Percentiles rank a stretch among this genome's conserved stretches.
phyloP scores from a whole-genome alignment of 1,140 invertebrate species.

The Lasioglossum baleicum region DNA sequence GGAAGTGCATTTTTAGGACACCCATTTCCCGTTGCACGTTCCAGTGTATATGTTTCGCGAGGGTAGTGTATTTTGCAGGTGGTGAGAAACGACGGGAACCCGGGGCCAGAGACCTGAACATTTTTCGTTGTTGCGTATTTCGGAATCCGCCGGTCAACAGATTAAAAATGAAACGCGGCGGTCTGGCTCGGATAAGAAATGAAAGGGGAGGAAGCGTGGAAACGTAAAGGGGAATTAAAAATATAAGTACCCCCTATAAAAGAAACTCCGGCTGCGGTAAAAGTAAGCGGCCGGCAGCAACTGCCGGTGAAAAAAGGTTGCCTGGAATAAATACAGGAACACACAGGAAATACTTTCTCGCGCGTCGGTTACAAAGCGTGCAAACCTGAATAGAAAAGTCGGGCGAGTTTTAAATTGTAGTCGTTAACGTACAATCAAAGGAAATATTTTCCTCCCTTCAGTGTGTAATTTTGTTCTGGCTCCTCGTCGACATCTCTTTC shows the following conservation, averaged over 20 bases:
- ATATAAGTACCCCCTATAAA: slow-evolving; percentile 37
- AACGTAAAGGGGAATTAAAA: slow-evolving; percentile 40
- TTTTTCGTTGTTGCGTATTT: slow-evolving; percentile 23
- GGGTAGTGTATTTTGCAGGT: too few relatives aligned
- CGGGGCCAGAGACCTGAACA: slow-evolving; percentile 2
- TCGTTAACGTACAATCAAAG: slow-evolving; percentile 8
- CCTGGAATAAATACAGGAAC: slow-evolving; percentile 27
- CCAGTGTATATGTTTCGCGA: background rate
- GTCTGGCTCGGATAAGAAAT: slow-evolving; percentile 1
- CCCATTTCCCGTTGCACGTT: too few relatives aligned
- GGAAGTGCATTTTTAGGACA: too few relatives aligned
- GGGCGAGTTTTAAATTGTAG: slow-evolving; percentile 25
- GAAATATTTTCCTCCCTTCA: background rate
- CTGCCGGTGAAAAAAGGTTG: background rate
- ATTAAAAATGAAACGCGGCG: slow-evolving; percentile 39
- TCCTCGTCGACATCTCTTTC: too few relatives aligned
- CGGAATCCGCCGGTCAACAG: slow-evolving; percentile 17
- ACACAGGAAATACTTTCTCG: slow-evolving; percentile 32
- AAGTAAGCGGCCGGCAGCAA: slow-evolving; percentile 8
- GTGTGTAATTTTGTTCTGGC: too few relatives aligned
- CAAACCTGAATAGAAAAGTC: background rate
- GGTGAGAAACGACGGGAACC: too few relatives aligned
- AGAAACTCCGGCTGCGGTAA: slow-evolving; percentile 30
- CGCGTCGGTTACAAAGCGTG: slow-evolving; percentile 5
- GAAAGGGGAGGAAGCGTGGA: background rate